Conservation (phyloP, 2,888 invertebrate genomes). For the Adineta ricciae region DNA sequence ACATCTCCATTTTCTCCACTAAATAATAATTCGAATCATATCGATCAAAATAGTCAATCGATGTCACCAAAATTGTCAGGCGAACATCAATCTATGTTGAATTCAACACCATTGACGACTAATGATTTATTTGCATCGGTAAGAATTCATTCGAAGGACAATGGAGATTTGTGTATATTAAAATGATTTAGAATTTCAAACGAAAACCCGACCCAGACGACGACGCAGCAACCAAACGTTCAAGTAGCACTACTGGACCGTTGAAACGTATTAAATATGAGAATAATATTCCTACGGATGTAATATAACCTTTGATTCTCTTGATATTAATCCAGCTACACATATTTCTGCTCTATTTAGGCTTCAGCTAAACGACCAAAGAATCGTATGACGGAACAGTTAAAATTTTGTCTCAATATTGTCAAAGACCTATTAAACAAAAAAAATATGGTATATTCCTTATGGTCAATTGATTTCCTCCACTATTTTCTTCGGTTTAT, state of each 20-base stretch:
- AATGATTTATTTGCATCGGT: not conserved
- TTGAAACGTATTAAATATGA: not conserved
- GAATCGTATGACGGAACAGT: conserved; percentile 11
- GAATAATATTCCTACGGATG: not conserved
- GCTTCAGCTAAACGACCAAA: not conserved
- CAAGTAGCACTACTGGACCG: not conserved
- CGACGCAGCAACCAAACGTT: not conserved
- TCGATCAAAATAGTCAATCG: conserved; percentile 6
- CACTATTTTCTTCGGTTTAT: not conserved
- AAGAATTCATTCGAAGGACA: too few relatives aligned
- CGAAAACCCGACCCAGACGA: not conserved
- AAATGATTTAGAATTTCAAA: not conserved
- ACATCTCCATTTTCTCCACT: conserved; percentile 19
- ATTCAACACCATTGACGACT: not conserved
- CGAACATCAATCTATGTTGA: not conserved
- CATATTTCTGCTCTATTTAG: not conserved
- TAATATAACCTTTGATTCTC: not conserved
- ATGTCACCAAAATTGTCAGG: not conserved
- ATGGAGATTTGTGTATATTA: too few relatives aligned
- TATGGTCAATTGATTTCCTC: not conserved
- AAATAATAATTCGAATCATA: not conserved
- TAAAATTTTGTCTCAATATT: not conserved
- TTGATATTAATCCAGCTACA: too few relatives aligned
- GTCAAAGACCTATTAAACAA: not conserved
- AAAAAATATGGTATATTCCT: not conserved